A percentile compares a stretch with the other conserved stretches of the same genome.
These are phyloP conservation scores for Callopanchax toddi DNA, from an alignment of 2,113 vertebrate species.

Conservation along the genomic window DNA sequence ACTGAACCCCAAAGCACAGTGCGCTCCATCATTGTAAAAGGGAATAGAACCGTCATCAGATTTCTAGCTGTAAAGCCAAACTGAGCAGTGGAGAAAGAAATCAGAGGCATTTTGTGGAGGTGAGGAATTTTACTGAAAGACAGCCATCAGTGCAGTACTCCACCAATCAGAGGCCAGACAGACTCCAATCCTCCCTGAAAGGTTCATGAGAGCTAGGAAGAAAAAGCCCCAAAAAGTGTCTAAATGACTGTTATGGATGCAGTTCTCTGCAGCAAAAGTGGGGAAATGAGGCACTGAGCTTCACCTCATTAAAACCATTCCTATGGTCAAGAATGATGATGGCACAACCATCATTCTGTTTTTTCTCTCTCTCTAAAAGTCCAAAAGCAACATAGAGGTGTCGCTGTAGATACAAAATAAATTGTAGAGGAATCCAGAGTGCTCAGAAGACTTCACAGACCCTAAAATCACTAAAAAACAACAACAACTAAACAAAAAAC, in stretches of 20 bases:
- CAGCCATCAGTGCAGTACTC: not conserved
- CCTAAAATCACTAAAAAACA: not conserved
- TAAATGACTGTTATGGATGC: not conserved
- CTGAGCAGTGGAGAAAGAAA: not conserved
- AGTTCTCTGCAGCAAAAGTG: not conserved
- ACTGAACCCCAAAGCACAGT: not conserved
- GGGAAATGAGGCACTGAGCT: not conserved
- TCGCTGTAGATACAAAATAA: no score
- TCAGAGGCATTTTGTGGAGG: not conserved
- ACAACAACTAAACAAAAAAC: no score
- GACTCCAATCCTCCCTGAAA: not conserved
- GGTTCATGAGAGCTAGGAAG: no score
- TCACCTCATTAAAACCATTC: not conserved
- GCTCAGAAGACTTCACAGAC: not conserved
- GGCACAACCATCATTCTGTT: no score
- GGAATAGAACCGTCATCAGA: not conserved
- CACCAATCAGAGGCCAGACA: not conserved
- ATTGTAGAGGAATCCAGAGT: not conserved
- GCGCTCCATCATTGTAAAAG: not conserved
- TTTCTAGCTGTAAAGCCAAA: not conserved
- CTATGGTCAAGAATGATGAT: not conserved
- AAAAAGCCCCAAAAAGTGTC: not conserved
- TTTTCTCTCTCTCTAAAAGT: no score
- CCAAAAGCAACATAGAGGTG: no score
- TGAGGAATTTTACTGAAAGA: not conserved